Percentiles rank a stretch among this genome's conserved stretches.
These are phyloP conservation scores for Sakesphorus luctuosus DNA, from an alignment of 2,113 vertebrate species.

Conservation along the genomic window DNA sequence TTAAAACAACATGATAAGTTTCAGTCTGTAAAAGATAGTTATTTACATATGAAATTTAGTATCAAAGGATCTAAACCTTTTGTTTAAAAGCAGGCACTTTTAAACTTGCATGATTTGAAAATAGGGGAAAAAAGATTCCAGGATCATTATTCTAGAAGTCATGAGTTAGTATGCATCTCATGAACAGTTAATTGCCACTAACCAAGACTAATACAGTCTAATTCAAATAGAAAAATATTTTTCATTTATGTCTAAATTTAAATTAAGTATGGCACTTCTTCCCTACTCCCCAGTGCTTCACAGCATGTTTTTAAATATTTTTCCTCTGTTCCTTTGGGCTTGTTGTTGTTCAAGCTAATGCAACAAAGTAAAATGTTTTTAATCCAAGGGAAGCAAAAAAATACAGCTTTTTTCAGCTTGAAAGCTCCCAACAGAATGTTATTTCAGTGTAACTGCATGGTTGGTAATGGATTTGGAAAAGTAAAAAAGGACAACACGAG, in stretches of 20 bases:
- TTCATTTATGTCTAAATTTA: not conserved
- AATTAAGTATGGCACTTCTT: not conserved
- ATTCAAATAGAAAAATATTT: constrained; percentile 33
- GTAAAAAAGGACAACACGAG: not conserved
- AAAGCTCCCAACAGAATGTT: not conserved
- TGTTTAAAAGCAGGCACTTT: not conserved
- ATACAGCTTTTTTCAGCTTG: not conserved
- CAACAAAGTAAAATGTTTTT: constrained; percentile 30
- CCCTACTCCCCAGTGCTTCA: not conserved
- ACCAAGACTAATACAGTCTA: not conserved
- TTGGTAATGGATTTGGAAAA: constrained; percentile 32
- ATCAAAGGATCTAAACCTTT: not conserved
- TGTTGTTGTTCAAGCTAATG: not conserved
- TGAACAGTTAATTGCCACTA: not conserved
- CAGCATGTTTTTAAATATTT: not conserved
- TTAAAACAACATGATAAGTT: not conserved
- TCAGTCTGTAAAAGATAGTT: not conserved
- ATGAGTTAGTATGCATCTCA: not conserved
- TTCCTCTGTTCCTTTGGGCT: not conserved
- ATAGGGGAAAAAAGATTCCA: not conserved
- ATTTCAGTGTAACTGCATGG: constrained; percentile 10
- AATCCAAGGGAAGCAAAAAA: not conserved
- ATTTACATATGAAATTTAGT: not conserved
- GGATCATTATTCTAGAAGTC: not conserved
- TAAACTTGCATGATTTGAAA: not conserved